phyloP scores from a whole-genome alignment of 2,113 vertebrate species.

The Pycnonotus jocosus region DNA sequence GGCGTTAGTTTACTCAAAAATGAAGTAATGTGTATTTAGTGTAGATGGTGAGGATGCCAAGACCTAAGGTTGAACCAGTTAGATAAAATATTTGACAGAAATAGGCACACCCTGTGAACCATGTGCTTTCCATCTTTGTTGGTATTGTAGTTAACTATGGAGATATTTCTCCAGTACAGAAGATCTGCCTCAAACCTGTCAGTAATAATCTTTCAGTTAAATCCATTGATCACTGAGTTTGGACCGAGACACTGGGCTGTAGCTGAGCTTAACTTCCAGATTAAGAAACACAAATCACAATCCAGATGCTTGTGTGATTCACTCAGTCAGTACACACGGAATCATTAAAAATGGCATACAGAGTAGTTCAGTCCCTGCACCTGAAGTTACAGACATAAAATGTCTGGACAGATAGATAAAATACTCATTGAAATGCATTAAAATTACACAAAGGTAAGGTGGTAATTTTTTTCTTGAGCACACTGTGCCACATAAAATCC shows the following conservation, averaged over 20 bases:
- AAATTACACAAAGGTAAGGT: not conserved
- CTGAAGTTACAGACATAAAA: not conserved
- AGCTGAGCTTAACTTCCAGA: not conserved
- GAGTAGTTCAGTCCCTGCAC: not conserved
- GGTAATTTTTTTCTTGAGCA: not conserved
- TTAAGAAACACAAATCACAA: not conserved
- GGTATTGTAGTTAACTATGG: not conserved
- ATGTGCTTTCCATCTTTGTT: not conserved
- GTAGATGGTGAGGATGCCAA: not conserved
- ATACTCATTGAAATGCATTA: not conserved
- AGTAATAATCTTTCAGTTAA: not conserved
- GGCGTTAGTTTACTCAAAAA: not conserved
- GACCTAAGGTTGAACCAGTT: not conserved
- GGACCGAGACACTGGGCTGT: not conserved
- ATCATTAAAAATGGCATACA: not conserved
- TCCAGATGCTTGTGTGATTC: not conserved
- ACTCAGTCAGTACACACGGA: not conserved
- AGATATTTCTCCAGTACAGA: not conserved
- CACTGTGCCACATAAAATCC: not conserved
- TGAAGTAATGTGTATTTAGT: not conserved
- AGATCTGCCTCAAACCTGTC: not conserved
- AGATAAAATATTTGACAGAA: slow-evolving; percentile 5
- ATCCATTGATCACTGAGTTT: not conserved
- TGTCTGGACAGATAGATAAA: not conserved
- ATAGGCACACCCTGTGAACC: not conserved